Evolutionary conservation across 2,888 invertebrate species (phyloP), one percentile per base, ranked within the genome.

Genomic region (Dione vanillae): DNA sequence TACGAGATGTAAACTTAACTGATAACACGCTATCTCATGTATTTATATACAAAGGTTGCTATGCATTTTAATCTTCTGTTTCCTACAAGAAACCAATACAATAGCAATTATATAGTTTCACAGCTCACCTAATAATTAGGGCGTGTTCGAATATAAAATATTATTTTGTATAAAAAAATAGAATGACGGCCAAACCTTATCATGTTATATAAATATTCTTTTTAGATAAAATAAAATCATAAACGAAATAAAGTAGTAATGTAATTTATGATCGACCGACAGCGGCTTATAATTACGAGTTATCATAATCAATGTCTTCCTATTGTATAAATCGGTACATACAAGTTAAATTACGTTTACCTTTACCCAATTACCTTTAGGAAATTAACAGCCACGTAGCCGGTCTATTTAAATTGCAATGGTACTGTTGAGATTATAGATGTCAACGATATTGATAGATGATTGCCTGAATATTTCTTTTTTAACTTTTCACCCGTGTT

Each of bases 61-160:
- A 77, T 85, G 83, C 78, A 70, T 75, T 74, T 75, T 78, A 77
- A 80, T 81, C 84, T 84, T 83, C 77, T 76, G 79, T 82, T 77
- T 80, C 80, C 81, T 83, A 83, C 72, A 77, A 75, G 72, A 73
- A 75, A 78, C 75, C 73, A 68, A 77, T 73, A 72, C 64, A 72
- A 65, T 45, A 67, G 70, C 75, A 78, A 79, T 79, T 79, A 78
- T 56, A 72, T 73, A 69, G 79, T 79, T 79, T 79, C 78, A 76
- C 78, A 74, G 69, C 70, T 74, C 70, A 73, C 70, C 72, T 71
- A 73, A 69, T 70, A 70, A 67, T 74, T 59, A 40, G 71, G 78
- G 76, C 66, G 77, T 75, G 75, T 75, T 61, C 65, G 75, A 52
- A 65, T 68, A 69, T 66, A 62, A 72, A 62, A 49, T 66, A 70